A percentile compares a stretch with the other conserved stretches of the same genome.
Conservation (phyloP, 2,113 vertebrate species). For the Mormyrus iriodes region DNA sequence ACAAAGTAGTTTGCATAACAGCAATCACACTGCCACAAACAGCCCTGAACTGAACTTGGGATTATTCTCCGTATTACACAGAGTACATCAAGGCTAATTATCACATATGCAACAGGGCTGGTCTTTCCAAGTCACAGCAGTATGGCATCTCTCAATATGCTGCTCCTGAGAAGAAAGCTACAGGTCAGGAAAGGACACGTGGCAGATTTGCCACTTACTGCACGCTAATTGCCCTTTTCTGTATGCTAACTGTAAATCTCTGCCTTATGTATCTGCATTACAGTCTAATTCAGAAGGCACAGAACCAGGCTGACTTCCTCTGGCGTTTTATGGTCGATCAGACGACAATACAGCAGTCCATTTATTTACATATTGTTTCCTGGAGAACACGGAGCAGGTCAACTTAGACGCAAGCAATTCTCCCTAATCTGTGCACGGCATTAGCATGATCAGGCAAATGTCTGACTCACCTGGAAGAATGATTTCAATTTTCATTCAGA, state of each 20-base stretch:
- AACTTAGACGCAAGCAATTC: background rate
- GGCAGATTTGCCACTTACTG: conserved; percentile 10
- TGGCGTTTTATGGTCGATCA: background rate
- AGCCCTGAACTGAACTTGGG: background rate
- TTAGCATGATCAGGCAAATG: background rate
- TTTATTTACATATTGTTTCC: background rate
- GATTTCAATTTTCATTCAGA: background rate
- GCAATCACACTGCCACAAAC: background rate
- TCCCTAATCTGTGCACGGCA: background rate
- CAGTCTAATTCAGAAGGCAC: background rate
- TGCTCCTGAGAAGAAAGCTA: conserved; percentile 29
- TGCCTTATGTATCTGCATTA: background rate
- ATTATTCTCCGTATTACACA: background rate
- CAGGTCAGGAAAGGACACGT: conserved; percentile 16
- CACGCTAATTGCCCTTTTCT: conserved; percentile 22
- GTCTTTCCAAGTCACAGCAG: conserved; percentile 3
- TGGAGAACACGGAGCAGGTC: background rate
- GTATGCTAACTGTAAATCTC: background rate
- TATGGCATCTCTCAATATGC: conserved; percentile 20
- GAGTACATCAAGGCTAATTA: background rate
- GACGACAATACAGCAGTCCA: background rate
- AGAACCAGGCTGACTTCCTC: conserved; percentile 4
- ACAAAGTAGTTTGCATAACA: background rate
- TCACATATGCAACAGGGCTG: background rate
- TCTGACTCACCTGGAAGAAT: background rate